Percentiles rank a stretch among this genome's conserved stretches.
Evolutionary conservation across 64 coral and sea anemone genomes (phyloP).

Genomic region (Astreopora myriophthalma): DNA sequence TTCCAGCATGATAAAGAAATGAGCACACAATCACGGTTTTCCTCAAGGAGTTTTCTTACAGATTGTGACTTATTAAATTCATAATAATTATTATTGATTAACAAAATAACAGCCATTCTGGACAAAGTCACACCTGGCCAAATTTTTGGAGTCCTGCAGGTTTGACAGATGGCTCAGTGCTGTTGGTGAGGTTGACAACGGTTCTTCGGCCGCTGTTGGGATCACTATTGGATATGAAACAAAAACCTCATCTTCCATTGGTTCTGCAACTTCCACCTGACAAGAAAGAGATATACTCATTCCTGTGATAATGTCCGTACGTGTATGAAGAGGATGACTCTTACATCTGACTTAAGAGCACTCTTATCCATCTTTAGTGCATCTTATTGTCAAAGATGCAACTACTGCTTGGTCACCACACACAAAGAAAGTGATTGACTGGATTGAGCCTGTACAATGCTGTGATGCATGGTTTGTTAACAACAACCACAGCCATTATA

Average conservation of each 20-base stretch:
- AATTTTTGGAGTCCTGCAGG: slow-evolving; percentile 18
- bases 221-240: slow-evolving; percentile 75
- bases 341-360: too few species aligned
- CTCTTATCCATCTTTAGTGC: too few species aligned
- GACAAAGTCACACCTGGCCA: slow-evolving; percentile 26
- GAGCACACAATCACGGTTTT: too few species aligned
- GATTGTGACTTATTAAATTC: too few species aligned
- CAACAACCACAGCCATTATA: too few species aligned
- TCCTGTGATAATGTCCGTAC: background rate
- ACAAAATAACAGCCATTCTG: background rate
- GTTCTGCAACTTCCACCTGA: slow-evolving; percentile 67
- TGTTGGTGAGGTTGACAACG: slow-evolving; percentile 47
- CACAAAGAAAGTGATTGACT: too few species aligned
- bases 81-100: background rate
- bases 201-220: slow-evolving; percentile 78
- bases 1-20: too few species aligned
- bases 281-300: background rate
- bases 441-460: too few species aligned
- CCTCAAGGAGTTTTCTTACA: too few species aligned
- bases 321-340: background rate
- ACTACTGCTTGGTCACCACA: too few species aligned
- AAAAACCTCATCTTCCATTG: slow-evolving; percentile 44
- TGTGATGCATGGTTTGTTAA: too few species aligned
- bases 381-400: too few species aligned
- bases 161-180: slow-evolving; percentile 42